Conservation (phyloP, 1,140 invertebrate genomes). For the Platorchestia sp. region DNA sequence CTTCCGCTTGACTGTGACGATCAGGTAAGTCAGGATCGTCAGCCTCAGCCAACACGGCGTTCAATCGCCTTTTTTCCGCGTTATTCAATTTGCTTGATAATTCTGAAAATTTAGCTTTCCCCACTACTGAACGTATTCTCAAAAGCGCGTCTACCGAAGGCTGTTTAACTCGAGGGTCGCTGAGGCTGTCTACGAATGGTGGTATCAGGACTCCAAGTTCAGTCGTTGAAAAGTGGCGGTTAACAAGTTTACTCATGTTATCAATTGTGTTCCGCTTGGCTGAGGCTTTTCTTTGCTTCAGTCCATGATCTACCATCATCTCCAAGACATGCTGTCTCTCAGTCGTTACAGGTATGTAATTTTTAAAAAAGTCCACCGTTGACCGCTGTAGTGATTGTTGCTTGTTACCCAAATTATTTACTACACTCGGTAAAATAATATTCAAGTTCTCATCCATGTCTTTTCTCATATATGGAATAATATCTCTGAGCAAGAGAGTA, state of each 20-base stretch:
- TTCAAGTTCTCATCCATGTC: slow-evolving; percentile 44
- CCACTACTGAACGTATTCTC: slow-evolving; percentile 4
- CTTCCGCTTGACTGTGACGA: slow-evolving; percentile 28
- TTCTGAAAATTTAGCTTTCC: background rate
- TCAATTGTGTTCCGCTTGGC: slow-evolving; percentile 28
- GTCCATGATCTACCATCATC: background rate
- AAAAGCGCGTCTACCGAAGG: background rate
- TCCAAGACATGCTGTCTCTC: background rate
- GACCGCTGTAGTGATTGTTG: slow-evolving; percentile 12
- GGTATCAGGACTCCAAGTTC: background rate
- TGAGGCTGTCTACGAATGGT: background rate
- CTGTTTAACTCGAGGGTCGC: background rate
- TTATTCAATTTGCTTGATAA: background rate
- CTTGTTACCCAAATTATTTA: background rate
- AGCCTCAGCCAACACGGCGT: background rate
- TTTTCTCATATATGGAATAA: slow-evolving; percentile 33
- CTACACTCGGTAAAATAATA: background rate
- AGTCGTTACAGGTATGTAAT: slow-evolving; percentile 8
- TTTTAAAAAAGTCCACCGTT: background rate
- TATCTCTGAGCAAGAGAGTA: background rate
- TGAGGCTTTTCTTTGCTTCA: background rate
- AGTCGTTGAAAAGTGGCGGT: background rate
- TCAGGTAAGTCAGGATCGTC: slow-evolving; percentile 21
- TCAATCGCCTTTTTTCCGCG: background rate
- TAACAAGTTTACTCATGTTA: background rate